Conservation (phyloP, 2,797 vertebrate species). For the Cyclopterus lumpus region DNA sequence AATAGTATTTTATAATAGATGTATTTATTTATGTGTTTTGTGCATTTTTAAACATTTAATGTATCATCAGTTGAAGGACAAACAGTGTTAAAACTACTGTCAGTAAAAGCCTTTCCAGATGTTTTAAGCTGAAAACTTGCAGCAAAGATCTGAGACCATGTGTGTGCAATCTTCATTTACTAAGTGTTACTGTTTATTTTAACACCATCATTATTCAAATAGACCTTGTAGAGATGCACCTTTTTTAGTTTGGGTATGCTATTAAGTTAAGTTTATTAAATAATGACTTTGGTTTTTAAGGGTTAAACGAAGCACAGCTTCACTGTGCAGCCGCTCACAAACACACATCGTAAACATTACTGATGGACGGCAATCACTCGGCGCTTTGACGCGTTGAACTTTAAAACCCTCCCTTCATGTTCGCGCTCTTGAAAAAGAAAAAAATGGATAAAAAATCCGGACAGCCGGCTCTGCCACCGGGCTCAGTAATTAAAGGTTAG, state of each 20-base stretch:
- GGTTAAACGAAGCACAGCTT: background rate
- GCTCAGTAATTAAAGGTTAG: slow-evolving; percentile 63
- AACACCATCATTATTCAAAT: too few species aligned
- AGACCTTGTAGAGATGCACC: too few species aligned
- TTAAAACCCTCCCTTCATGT: slow-evolving; percentile 28
- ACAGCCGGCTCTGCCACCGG: background rate
- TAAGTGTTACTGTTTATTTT: too few species aligned
- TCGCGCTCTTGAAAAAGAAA: slow-evolving; percentile 1
- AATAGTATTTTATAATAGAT: background rate
- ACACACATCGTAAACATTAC: background rate
- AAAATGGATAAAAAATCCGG: slow-evolving; percentile 20
- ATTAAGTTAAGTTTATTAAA: too few species aligned
- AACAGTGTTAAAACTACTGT: background rate
- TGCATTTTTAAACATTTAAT: background rate
- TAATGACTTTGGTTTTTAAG: too few species aligned
- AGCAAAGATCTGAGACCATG: background rate
- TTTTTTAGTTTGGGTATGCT: too few species aligned
- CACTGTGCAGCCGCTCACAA: too few species aligned
- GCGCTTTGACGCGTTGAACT: slow-evolving; percentile 7
- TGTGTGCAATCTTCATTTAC: too few species aligned
- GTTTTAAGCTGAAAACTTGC: background rate
- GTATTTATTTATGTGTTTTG: background rate
- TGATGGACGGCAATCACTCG: slow-evolving; percentile 13
- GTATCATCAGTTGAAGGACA: fast-evolving
- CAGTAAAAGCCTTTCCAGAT: background rate